Conservation (phyloP, 2,888 invertebrate species). For the Toxonevra muliebris region DNA sequence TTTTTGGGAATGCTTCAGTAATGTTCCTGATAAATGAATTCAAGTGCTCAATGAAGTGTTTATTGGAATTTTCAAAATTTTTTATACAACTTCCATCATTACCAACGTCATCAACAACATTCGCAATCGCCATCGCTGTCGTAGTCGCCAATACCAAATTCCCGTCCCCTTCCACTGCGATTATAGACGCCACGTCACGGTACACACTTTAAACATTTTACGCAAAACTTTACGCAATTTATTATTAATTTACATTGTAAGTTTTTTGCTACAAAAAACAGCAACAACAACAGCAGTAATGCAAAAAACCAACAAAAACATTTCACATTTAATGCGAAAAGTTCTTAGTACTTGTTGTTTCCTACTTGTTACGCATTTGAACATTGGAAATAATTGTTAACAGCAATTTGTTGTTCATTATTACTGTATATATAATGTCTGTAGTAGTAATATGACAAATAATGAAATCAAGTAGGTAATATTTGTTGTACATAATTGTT, state of each 20-base stretch:
- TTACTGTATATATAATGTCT: too few species aligned
- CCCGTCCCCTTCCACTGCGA: too few species aligned
- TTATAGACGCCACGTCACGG: background rate
- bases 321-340: slow-evolving; percentile 49
- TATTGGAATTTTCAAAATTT: slow-evolving; percentile 41
- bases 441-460: too few species aligned
- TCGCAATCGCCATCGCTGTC: background rate
- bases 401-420: slow-evolving; percentile 45
- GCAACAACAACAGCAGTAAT: background rate
- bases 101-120: background rate
- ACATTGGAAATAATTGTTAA: slow-evolving; percentile 56
- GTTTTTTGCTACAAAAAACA: slow-evolving; percentile 39
- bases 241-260: slow-evolving; percentile 55
- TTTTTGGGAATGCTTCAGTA: too few species aligned
- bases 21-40: slow-evolving; percentile 53
- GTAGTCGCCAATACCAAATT: background rate
- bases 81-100: background rate
- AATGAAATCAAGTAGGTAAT: too few species aligned
- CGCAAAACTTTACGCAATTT: slow-evolving; percentile 52
- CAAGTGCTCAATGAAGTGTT: slow-evolving; percentile 57
- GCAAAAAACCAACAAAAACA: background rate
- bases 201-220: slow-evolving; percentile 15
- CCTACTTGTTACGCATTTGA: slow-evolving; percentile 46
- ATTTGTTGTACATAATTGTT: too few species aligned
- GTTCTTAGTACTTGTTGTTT: slow-evolving; percentile 44